These are phyloP conservation scores for Emmelina monodactyla DNA, from an alignment of 2,888 invertebrate genomes.

Conservation along the genomic window DNA sequence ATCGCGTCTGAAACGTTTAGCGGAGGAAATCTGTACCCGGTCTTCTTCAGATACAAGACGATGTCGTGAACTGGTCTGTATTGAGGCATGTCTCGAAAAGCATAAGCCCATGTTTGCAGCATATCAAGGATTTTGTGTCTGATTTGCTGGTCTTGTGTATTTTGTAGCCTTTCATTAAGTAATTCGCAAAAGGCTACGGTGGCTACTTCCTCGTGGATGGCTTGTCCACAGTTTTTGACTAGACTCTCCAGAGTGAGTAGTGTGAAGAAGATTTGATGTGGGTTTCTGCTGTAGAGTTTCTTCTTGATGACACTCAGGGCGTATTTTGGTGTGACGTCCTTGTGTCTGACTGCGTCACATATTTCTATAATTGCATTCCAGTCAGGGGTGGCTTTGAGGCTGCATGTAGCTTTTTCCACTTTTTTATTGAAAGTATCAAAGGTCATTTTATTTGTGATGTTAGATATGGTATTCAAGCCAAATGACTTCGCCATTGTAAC, in stretches of 20 bases:
- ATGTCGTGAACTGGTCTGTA: not conserved
- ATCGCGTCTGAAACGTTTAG: not conserved
- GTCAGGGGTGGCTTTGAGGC: not conserved
- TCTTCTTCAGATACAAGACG: not conserved
- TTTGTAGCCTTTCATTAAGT: not conserved
- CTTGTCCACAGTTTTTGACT: not conserved
- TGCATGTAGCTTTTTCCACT: not conserved
- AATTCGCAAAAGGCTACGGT: not conserved
- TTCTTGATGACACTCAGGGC: not conserved
- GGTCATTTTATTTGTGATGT: slow-evolving; percentile 21
- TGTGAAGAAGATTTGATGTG: not conserved
- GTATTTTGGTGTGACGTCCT: not conserved
- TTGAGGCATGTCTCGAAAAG: not conserved
- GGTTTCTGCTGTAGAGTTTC: not conserved
- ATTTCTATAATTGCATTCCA: not conserved
- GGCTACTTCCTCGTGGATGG: not conserved
- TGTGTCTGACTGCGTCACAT: not conserved
- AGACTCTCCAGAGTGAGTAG: not conserved
- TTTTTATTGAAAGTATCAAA: slow-evolving; percentile 9
- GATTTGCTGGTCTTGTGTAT: not conserved
- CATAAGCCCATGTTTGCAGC: not conserved
- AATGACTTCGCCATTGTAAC: no score
- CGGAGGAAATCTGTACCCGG: not conserved
- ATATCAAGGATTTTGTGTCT: not conserved
- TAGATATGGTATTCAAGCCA: no score